Base-by-base conservation (phyloP, 2,888 invertebrate species). In the Caenorhabditis japonica region DNA sequence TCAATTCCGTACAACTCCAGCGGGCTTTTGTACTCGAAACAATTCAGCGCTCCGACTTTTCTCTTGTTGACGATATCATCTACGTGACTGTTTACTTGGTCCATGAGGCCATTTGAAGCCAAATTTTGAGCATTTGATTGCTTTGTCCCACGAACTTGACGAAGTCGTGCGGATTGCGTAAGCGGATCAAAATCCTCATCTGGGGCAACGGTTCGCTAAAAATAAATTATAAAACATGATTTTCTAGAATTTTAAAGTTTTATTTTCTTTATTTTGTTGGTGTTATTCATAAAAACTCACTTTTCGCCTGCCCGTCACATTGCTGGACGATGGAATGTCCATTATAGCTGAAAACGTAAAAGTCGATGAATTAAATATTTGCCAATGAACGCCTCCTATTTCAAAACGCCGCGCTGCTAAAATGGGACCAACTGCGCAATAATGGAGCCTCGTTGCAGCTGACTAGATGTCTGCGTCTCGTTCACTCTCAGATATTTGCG, bases 21-120 rank as follows among this genome's bases (percentile, higher is more conserved):
- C 1, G 72, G 60, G 25, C 58, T 51, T 51, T 60, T 72, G 36
- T 36, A 61, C 0, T 66, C 66, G 25, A 66, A 72, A 34, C 72
- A 68, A n/a, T 58, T 58, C 4, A 15, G 13, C 12, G 36, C 12
- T 49, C 58, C 58, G 4, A 51, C 19, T 41, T 55, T 51, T 23
- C 38, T 51, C 25, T 51, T 56, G 12, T 58, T 68, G 0, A 51
- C 27, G 13, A 58, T 58, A 1, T 58, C 58, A 15, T 52, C 66
- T 7, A 51, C 38, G 4, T 38, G 27, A 5, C 10, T 19, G 27
- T 41, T 56, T 0, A 68, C 13, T 15, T 21, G 17, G 1, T 12
- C 8, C 64, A 64, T 49, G 7, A 64, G 8, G 0, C 33, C 3
- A 13, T 33, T 30, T 1, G 55, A 36, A 1, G 19, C 64, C 7